These are phyloP conservation scores for Tiphia femorata DNA, from an alignment of 2,888 invertebrate genomes.

Conservation along the genomic window DNA sequence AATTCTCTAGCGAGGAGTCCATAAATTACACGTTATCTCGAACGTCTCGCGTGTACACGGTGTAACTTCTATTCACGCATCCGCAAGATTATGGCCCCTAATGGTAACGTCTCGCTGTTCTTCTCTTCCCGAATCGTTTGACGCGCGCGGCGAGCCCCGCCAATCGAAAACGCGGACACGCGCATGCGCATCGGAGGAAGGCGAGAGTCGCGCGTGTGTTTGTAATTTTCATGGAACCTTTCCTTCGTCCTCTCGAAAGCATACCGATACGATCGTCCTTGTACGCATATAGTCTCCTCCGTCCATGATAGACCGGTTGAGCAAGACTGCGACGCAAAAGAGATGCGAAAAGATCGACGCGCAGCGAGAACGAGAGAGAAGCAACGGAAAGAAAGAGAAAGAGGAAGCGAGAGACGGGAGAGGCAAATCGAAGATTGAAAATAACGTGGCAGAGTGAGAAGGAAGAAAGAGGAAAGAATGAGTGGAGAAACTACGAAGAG, in stretches of 20 bases:
- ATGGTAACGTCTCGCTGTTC: no score
- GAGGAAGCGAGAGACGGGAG: neutral
- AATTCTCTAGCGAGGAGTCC: no score
- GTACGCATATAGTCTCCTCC: slow-evolving; percentile 17
- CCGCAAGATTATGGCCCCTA: no score
- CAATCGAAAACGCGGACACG: no score
- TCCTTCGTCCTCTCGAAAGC: slow-evolving; percentile 9
- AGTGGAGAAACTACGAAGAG: neutral
- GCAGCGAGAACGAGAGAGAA: neutral
- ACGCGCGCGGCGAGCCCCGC: no score
- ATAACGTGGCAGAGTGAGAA: no score
- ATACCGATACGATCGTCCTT: slow-evolving; percentile 27
- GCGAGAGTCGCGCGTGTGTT: no score
- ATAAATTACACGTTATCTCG: no score
- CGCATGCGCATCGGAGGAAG: no score
- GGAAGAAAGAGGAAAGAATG: neutral
- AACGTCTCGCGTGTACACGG: no score
- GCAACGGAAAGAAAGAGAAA: neutral
- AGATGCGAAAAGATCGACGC: neutral
- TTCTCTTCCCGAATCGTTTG: no score
- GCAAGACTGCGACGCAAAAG: slow-evolving; percentile 6
- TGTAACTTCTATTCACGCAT: no score
- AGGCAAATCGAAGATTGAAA: slow-evolving; percentile 1
- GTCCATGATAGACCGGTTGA: slow-evolving; percentile 22
- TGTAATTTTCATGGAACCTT: neutral